Conservation (phyloP, 2,888 invertebrate species). For the Petrolisthes cinctipes region DNA sequence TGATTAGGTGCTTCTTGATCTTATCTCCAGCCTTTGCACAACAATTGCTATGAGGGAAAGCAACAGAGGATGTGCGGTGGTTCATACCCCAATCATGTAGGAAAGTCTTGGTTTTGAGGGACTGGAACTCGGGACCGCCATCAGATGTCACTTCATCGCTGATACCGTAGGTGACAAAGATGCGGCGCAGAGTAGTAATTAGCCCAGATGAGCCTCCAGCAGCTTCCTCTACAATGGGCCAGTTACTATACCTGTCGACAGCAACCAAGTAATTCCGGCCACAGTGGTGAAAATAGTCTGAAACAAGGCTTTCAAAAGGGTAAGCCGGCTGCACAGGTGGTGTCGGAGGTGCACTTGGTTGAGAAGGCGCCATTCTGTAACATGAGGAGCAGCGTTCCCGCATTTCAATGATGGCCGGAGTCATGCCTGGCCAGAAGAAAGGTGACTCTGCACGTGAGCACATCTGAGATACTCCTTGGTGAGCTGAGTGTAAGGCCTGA, state of each 20-base stretch:
- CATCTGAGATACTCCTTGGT: constrained; percentile 27
- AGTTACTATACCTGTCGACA: constrained; percentile 32
- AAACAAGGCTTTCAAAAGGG: constrained; percentile 25
- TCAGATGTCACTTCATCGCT: constrained; percentile 41
- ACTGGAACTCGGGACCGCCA: constrained; percentile 41
- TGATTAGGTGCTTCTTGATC: constrained; percentile 28
- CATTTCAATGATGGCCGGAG: background rate
- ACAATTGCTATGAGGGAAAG: constrained; percentile 39
- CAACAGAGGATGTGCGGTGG: constrained; percentile 30
- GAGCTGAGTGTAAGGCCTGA: constrained; percentile 15
- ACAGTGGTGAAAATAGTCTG: constrained; percentile 17
- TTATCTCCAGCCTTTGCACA: constrained; percentile 36
- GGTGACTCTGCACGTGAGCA: background rate
- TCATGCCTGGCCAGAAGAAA: constrained; percentile 36
- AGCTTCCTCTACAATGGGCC: constrained; percentile 31
- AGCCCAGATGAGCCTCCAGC: background rate
- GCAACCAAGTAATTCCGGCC: constrained; percentile 22
- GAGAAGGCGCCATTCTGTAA: constrained; percentile 30
- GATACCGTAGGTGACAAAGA: constrained; percentile 23
- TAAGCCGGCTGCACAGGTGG: background rate
- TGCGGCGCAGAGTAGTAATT: constrained; percentile 6
- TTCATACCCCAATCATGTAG: constrained; percentile 29
- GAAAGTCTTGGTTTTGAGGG: constrained; percentile 13
- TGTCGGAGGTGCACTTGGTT: constrained; percentile 18
- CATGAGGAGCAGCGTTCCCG: constrained; percentile 3